Evolutionary conservation across 2,797 vertebrate genomes (phyloP).

Genomic region (Phataginus tricuspis): DNA sequence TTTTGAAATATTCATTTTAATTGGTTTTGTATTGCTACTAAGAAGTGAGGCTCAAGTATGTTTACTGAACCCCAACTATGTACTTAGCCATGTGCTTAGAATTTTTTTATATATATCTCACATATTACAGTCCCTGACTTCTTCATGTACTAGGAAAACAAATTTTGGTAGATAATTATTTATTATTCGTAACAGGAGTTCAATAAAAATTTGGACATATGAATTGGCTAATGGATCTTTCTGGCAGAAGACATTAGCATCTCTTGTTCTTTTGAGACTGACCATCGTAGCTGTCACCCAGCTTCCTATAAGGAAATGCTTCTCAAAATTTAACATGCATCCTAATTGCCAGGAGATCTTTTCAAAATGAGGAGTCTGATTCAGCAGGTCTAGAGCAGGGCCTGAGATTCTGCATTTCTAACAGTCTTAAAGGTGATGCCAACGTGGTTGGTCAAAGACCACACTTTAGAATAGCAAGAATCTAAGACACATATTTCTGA

Average conservation of each 20-base stretch:
- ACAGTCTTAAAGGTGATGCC: neutral
- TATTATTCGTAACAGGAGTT: neutral
- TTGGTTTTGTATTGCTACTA: constrained; percentile 9
- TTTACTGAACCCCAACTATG: neutral
- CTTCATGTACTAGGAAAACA: neutral
- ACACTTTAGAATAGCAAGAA: neutral
- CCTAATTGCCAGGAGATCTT: neutral
- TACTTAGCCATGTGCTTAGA: neutral
- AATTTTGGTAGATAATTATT: neutral
- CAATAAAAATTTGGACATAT: neutral
- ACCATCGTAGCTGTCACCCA: neutral
- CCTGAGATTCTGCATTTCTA: neutral
- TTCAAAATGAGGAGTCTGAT: neutral
- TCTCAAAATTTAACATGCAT: neutral
- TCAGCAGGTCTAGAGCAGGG: neutral
- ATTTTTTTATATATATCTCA: neutral
- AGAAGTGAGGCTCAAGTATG: neutral
- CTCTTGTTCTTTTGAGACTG: neutral
- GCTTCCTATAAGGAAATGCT: neutral
- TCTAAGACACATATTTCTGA: neutral
- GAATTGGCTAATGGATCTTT: neutral
- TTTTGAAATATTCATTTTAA: constrained; percentile 3
- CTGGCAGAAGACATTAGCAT: neutral
- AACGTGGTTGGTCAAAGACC: neutral
- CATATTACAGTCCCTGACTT: neutral